Evolutionary conservation across 1,140 invertebrate species (phyloP), one percentile per base, ranked within the genome.

Genomic region (Lutraria rhynchaena): DNA sequence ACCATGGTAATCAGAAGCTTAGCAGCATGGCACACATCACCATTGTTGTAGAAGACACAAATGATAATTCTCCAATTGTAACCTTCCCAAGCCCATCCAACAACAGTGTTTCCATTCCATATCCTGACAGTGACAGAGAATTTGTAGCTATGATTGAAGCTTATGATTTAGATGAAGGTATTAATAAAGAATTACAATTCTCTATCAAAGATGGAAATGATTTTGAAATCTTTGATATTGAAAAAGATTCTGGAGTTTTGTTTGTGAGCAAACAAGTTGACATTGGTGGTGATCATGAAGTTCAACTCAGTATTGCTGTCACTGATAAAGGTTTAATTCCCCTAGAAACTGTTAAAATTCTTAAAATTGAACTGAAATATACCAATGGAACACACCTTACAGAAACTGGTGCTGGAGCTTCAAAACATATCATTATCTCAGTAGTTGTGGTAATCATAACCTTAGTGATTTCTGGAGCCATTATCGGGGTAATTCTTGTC

Each of bases 11-110:
- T 5, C 67, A 77, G 1, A 73, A 80, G 29, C 74, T 82, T 44
- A 84, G 81, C 37, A 22, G 97, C 98, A 93, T 82, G 0, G 85
- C 86, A 4, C 83, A 84, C 63, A 86, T 90, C 1, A 87, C 84
- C 4, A 83, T 90, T 22, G 61, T 69, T 51, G 85, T 92, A 3
- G 58, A 83, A 0, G 98, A 99, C 91, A 97, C 96, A 9, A 99
- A 99, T 90, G 98, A 99, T 93, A 98, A 99, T 92, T 95, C 96
- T 7, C 98, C 98, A 0, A 93, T 95, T 1, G 82, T 90, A 58
- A 81, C 83, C 15, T 88, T 86, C 37, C 89, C 89, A 3, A 84
- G 83, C 24, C 77, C 85, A 33, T 70, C 74, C 29, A 88, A 89
- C 60, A 87, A 88, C 46, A 86, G 85, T 24, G 81, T 90, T 22